Base-by-base conservation (phyloP, 2,888 invertebrate genomes). In the Venusia cambrica region DNA sequence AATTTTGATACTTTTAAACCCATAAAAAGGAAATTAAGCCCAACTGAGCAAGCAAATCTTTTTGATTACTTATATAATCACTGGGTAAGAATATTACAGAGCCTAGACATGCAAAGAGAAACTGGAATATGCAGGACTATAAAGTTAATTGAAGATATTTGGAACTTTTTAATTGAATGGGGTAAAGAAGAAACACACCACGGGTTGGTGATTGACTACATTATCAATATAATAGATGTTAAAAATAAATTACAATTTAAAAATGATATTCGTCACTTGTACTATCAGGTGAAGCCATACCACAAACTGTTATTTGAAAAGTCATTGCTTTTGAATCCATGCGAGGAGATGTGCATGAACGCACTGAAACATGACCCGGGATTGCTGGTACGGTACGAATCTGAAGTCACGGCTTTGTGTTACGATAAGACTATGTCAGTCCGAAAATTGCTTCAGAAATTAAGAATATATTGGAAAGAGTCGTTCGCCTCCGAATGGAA, bases 301-400 rank as follows among this genome's bases (percentile, higher is more conserved):
- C 60, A 61, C 30, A 75, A 51, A 39, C 25, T 41, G 7, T 45
- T 80, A 42, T 78, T 79, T 47, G 60, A 72, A 36, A 66, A 73
- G 8, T 78, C 77, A 1, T 13, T 80, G 15, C 5, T 40, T 10
- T 35, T 79, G 29, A 48, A 44, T 13, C 64, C 65, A 1, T 51
- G 51, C 12, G 64, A 70, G 42, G 51, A 60, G 10, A 64, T 52
- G 3, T 65, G 62, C 21, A 21, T 79, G 6, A 78, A 79, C 37
- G 68, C 64, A 4, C 43, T 80, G 3, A 79, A 79, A 46, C 80
- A 79, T 36, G 63, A 66, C 3, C 68, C 77, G 2, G 40, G 43
- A 24, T 38, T 78, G 21, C 42, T 79, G 8, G 16, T 40, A 15
- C 54, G 57, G 4, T 38, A 66, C 35, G 44, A 51, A 16, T 36